A percentile compares a stretch with the other conserved stretches of the same genome.
Evolutionary conservation across 2,797 vertebrate species (phyloP).

Genomic region (Delichon dasypus): DNA sequence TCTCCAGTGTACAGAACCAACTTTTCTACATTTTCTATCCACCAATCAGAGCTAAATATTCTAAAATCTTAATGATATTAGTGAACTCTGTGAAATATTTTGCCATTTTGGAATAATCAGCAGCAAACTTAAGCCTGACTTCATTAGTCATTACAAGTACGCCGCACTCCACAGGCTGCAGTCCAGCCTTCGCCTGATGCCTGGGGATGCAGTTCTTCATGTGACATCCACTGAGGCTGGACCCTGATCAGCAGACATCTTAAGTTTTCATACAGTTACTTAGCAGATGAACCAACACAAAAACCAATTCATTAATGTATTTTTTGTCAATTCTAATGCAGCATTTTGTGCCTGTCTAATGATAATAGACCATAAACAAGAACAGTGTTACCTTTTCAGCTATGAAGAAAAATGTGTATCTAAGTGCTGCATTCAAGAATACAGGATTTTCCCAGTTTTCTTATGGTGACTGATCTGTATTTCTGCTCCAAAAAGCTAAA

Average conservation of each 20-base stretch:
- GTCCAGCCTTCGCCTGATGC: background rate
- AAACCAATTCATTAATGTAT: background rate
- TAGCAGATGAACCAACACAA: background rate
- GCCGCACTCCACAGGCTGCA: background rate
- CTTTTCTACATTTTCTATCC: background rate
- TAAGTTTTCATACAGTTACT: background rate
- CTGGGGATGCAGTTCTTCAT: rapidly evolving
- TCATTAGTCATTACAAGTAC: background rate
- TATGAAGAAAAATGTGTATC: background rate
- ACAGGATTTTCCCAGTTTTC: background rate
- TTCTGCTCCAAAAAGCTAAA: background rate
- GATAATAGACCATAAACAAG: background rate
- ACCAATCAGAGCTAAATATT: background rate
- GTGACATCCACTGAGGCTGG: background rate
- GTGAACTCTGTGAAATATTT: background rate
- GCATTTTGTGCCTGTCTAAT: background rate
- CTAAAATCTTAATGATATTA: background rate
- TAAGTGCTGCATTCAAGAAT: background rate
- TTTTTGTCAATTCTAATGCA: background rate
- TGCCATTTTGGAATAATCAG: background rate
- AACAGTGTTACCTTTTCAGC: background rate
- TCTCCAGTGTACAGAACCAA: background rate
- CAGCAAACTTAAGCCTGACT: background rate
- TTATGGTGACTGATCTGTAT: background rate
- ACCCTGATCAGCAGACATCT: background rate